These are phyloP conservation scores for Pipra filicauda DNA, from an alignment of 2,113 vertebrate genomes.

Conservation along the genomic window DNA sequence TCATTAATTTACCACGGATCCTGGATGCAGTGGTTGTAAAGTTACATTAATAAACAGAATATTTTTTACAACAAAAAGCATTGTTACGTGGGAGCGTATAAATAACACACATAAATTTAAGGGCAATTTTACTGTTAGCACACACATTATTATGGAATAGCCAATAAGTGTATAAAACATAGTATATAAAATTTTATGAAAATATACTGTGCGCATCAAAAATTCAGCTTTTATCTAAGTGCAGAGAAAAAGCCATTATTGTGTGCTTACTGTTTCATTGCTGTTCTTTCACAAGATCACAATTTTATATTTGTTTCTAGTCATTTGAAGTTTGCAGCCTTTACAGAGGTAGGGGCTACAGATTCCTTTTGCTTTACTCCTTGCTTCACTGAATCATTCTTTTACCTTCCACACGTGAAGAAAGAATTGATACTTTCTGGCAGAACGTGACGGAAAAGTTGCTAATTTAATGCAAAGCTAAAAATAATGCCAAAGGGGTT, in stretches of 20 bases:
- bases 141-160: conserved; percentile 93
- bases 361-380: conserved; percentile 26
- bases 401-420: conserved; percentile 54
- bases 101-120: conserved; percentile 92
- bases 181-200: conserved; percentile 99
- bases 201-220: conserved; percentile 87
- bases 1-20: conserved; percentile 98
- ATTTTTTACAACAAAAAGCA: conserved; percentile 94
- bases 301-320: conserved; percentile 78
- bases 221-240: conserved; percentile 84
- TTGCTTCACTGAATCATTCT: conserved; percentile 34
- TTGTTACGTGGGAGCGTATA: conserved; percentile 84
- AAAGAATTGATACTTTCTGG: conserved; percentile 75
- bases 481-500: conserved; percentile 77
- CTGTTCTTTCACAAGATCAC: conserved; percentile 71
- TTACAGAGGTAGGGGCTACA: conserved; percentile 21
- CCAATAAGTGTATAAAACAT: conserved; percentile 98
- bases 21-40: conserved; percentile 92
- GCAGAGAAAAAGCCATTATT: conserved; percentile 81
- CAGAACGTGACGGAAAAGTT: conserved; percentile 67
- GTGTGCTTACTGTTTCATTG: conserved; percentile 76
- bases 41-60: conserved; percentile 95
- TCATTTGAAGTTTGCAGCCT: conserved; percentile 64
- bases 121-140: conserved; percentile 87
- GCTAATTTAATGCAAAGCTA: conserved; percentile 87